Base-by-base conservation (phyloP, 1,140 invertebrate species). In the Procambarus virginalis region DNA sequence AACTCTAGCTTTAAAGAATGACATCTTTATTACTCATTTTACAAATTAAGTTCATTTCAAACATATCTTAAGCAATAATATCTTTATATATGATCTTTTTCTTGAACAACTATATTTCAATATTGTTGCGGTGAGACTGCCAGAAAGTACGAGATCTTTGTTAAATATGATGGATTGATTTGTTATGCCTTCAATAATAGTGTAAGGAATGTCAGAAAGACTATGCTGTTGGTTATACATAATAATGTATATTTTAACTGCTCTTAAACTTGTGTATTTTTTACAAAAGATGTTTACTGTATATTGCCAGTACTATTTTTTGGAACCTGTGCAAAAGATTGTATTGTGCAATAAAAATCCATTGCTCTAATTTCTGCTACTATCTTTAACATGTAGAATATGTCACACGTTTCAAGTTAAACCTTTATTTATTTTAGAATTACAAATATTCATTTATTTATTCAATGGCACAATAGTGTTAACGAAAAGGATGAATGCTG, bases 181-280 rank as follows among this genome's bases (percentile, higher is more conserved):
- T 89, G 84, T 68, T 89, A 89, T 89, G 88, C 88, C 88, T 89
- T 89, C 88, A 89, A 79, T 89, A 89, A 89, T 84, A 84, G 34
- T 84, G 58, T 89, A 89, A 89, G 81, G 55, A 84, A 68, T 89
- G 76, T 89, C 70, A 89, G 88, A 84, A 89, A 89, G 75, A 78
- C 75, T 89, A 75, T 89, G 88, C 81, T 89, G 88, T 89, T 89
- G 88, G 88, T 89, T 89, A 89, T 89, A 89, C 81, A 89, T 89
- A 89, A 84, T 84, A 89, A 78, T 89, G 88, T 89, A 89, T 89
- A 89, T 89, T 89, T 89, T 89, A 89, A 89, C 82, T 89, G 88
- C 81, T 89, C 88, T 82, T 84, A 77, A 89, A 89, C 88, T 84
- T 89, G 82, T 89, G 88, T 89, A 89, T 89, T 89, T 89, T 89